phyloP scores from a whole-genome alignment of 2,888 invertebrate genomes.

The Drosophila koepferae region DNA sequence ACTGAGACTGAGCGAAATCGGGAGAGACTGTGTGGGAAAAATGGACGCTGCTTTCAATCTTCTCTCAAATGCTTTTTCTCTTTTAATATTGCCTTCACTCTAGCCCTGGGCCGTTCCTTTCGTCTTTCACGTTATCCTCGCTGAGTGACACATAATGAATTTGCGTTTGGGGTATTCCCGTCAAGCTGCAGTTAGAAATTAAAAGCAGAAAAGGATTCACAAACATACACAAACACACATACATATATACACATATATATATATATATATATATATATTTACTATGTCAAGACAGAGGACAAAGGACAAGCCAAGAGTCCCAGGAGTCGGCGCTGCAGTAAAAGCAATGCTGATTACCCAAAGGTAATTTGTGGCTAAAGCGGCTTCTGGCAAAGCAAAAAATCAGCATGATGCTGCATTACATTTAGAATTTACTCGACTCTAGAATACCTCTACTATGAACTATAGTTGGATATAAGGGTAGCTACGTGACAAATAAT shows the following conservation, averaged over 20 bases:
- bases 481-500: neutral
- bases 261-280: neutral
- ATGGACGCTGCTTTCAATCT: too few species aligned
- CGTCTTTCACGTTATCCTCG: neutral
- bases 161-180: constrained; percentile 62
- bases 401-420: constrained; percentile 7
- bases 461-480: neutral
- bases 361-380: constrained; percentile 50
- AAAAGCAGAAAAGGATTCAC: constrained; percentile 53
- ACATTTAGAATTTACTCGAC: neutral
- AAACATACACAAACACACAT: neutral
- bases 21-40: too few species aligned
- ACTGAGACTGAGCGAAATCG: too few species aligned
- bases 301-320: constrained; percentile 50
- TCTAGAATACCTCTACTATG: constrained; percentile 14
- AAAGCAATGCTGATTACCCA: constrained; percentile 74
- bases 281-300: constrained; percentile 8
- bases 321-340: constrained; percentile 41
- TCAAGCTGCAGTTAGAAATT: constrained; percentile 40
- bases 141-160: constrained; percentile 55
- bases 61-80: too few species aligned
- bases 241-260: neutral
- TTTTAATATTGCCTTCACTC: neutral
- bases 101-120: neutral
- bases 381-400: neutral